phyloP scores from a whole-genome alignment of 1,140 invertebrate genomes.

The Meloidogyne chitwoodi region DNA sequence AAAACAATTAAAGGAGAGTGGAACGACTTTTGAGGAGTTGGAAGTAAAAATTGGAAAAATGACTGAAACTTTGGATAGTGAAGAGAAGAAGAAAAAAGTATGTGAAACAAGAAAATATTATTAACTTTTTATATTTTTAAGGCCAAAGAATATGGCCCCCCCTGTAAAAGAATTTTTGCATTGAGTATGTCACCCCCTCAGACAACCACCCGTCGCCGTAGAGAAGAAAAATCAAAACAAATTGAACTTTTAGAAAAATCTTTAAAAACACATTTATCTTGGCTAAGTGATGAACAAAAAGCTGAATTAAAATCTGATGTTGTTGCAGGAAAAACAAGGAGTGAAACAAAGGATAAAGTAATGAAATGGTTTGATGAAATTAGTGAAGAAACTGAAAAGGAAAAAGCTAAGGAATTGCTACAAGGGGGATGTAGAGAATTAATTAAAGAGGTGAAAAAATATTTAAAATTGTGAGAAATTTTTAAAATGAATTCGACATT shows the following conservation, averaged over 20 bases:
- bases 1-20: conserved; percentile 40
- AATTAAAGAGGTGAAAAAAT: conserved; percentile 1
- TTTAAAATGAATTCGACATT: too few species aligned
- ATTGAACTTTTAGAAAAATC: conserved; percentile 34
- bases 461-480: background rate
- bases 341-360: conserved; percentile 21
- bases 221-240: background rate
- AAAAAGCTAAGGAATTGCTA: conserved; percentile 33
- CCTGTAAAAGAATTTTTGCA: background rate
- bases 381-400: conserved; percentile 15
- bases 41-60: conserved; percentile 28
- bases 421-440: conserved; percentile 40
- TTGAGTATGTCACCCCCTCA: conserved; percentile 9
- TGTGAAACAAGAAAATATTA: too few species aligned
- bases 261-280: conserved; percentile 39
- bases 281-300: conserved; percentile 41
- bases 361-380: background rate
- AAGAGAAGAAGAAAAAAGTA: conserved; percentile 17
- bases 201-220: background rate
- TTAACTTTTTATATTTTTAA: background rate
- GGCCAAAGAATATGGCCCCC: background rate
- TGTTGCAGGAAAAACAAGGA: background rate
- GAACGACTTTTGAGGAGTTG: conserved; percentile 23
- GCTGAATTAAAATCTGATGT: conserved; percentile 18
- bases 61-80: conserved; percentile 26